Evolutionary conservation across 1,140 invertebrate species (phyloP), one percentile per base, ranked within the genome.

Genomic region (Ips nitidus): DNA sequence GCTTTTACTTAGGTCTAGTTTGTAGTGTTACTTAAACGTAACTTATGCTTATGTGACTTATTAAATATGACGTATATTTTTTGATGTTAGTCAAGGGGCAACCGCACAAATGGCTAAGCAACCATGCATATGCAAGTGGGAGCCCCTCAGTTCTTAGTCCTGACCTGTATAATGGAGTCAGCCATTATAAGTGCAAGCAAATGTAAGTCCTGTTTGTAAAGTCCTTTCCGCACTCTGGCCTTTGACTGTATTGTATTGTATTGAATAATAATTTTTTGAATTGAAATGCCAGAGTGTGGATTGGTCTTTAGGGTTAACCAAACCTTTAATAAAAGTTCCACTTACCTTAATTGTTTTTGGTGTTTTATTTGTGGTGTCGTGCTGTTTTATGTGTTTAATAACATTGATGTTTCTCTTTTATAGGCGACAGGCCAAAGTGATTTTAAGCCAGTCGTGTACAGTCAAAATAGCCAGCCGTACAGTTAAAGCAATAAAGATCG

Each of bases 371-470:
- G 36, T 36, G 8, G 4, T 58, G 22, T 52, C 39, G 4, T 60
- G 8, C 43, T 22, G n/a, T 59, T 38, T 22, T 58, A 8, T 7
- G 7, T n/a, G n/a, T 64, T 52, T 70, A 64, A 63, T 70, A 64
- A 70, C 64, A 38, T 57, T 70, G 45, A 64, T 69, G 52, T 70
- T 70, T 64, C 61, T 70, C 60, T 70, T 70, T 70, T 70, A 70
- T 70, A 70, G 68, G 68, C 68, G 68, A 70, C 68, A 70, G 68
- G 68, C 61, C 68, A 69, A 69, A 52, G 66, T 55, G 42, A 68
- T 68, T 56, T 59, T 22, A 22, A 22, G 22, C 22, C 22, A 22
- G 22, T 22, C 22, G 22, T 22, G 22, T 22, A 22, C 22, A 22
- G 22, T 22, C 22, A 22, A 22, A 22, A 22, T 22, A 22, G 22